Evolutionary conservation across 2,797 vertebrate genomes (phyloP), one percentile per base, ranked within the genome.

Genomic region (Podargus strigoides): DNA sequence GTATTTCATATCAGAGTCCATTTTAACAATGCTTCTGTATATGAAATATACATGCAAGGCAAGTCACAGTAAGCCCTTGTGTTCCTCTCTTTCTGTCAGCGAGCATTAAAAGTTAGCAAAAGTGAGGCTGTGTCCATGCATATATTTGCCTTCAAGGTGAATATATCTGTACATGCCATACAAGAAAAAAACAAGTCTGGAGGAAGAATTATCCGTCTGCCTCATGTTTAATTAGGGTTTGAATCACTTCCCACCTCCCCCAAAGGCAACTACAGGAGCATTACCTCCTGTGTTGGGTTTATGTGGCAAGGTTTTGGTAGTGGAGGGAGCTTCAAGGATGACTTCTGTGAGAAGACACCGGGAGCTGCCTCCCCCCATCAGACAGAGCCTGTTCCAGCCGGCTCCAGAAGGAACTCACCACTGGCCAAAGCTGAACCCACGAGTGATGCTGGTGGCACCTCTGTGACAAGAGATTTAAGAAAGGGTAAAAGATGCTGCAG

Each of bases 101-200:
- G 18, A 89, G 18, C 21, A 23, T 22, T 26, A 56, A 41, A 81
- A 46, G 18, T 12, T 9, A 47, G 18, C 19, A 66, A 24, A 67
- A 75, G 17, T 7, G 13, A 77, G 30, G 12, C 13, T 30, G 4
- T 2, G 0, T 17, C 36, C 55, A 50, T 4, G 11, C 5, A 6
- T 3, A 6, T 44, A 63, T 52, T 83, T 6, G 6, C 14, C 56
- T 63, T 68, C 26, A 73, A 62, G n/a, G 5, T 68, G 20, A 50
- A 24, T 20, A 5, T 19, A 69, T 9, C 20, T 27, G 13, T 27
- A 67, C 12, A 4, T 0, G 0, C 10, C 34, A 42, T 8, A 19
- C 32, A 15, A 32, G 41, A 46, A 55, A 52, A 24, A 24, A 24
- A 24, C 26, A 49, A 34, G 19, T 34, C 36, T 32, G 52, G 2